Conservation (phyloP, 2,113 vertebrate genomes). For the Gopherus evgoodei region DNA sequence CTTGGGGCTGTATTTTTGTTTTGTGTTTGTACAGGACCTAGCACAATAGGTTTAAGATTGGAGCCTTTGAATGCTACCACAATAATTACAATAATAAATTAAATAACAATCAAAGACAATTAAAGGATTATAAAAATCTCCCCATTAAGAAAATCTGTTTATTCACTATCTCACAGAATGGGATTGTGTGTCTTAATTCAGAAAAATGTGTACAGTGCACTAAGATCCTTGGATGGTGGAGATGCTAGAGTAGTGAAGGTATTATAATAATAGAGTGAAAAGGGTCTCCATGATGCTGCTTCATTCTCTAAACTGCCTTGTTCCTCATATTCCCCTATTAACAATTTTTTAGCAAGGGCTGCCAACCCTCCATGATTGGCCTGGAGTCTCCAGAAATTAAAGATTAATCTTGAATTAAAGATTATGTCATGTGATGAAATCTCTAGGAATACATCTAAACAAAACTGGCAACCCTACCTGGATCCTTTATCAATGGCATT, state of each 20-base stretch:
- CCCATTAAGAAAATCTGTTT: constrained; percentile 58
- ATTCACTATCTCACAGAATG: constrained; percentile 45
- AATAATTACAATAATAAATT: background rate
- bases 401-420: no score
- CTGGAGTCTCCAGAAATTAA: no score
- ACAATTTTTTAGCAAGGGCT: background rate
- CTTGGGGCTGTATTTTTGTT: background rate
- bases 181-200: background rate
- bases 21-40: accelerated
- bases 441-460: no score
- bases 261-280: constrained; percentile 8
- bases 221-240: background rate
- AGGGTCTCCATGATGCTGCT: background rate
- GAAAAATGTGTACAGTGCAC: background rate
- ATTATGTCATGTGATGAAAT: no score
- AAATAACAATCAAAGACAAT: constrained; percentile 21
- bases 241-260: constrained; percentile 15
- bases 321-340: background rate
- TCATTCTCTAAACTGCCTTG: constrained; percentile 17
- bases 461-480: background rate
- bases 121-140: constrained; percentile 25
- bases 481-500: constrained; percentile 31
- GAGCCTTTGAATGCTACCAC: background rate
- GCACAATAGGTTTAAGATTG: background rate
- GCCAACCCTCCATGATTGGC: no score